Evolutionary conservation across 2,888 invertebrate species (phyloP).

Genomic region (Stictocephala bisonia): DNA sequence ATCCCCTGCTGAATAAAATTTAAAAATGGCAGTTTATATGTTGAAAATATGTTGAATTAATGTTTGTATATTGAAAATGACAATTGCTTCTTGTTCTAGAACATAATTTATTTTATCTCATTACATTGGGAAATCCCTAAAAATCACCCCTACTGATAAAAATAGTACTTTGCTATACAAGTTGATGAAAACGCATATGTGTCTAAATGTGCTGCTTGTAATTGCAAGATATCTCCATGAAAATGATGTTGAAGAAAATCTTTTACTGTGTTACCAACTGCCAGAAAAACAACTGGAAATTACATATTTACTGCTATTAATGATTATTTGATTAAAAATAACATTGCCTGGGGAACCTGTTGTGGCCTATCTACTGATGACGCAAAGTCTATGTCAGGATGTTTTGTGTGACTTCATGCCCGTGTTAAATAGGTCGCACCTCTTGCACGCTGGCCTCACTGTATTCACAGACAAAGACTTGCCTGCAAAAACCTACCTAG

Average conservation of each 20-base stretch:
- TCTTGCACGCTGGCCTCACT: not conserved
- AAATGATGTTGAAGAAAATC: no score
- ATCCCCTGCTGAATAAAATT: no score
- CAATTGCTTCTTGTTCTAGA: no score
- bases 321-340: not conserved
- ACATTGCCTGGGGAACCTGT: not conserved
- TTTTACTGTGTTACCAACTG: no score
- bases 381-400: not conserved
- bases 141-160: no score
- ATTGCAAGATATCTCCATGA: not conserved
- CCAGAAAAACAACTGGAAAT: not conserved
- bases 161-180: no score
- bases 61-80: no score
- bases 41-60: no score
- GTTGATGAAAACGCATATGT: not conserved
- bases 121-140: no score
- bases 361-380: no score
- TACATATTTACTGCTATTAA: not conserved
- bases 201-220: not conserved
- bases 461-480: not conserved
- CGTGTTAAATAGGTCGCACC: not conserved
- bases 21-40: no score
- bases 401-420: not conserved
- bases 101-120: no score
- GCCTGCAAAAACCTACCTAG: not conserved